A percentile compares a stretch with the other conserved stretches of the same genome.
Evolutionary conservation across 2,113 vertebrate species (phyloP).

Genomic region (Channa argus): DNA sequence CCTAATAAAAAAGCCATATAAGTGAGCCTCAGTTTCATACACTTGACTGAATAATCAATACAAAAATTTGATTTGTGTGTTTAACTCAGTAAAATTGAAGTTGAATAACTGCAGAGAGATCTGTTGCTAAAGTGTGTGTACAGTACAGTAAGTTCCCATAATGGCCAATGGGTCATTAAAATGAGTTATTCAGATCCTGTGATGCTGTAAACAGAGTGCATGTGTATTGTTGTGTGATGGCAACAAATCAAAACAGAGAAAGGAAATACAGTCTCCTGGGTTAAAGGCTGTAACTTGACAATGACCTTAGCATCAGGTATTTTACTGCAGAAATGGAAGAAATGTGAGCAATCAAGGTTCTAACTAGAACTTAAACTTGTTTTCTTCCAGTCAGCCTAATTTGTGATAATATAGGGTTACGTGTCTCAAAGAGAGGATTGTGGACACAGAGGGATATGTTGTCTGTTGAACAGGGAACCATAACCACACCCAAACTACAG

Average conservation of each 20-base stretch:
- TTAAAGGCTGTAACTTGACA: neutral
- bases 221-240: neutral
- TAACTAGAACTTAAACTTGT: neutral
- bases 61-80: slow-evolving; percentile 39
- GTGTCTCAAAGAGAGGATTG: neutral
- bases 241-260: neutral
- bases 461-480: neutral
- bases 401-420: slow-evolving; percentile 5
- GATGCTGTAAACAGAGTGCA: neutral
- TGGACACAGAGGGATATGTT: slow-evolving; percentile 10
- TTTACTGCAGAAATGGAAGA: neutral
- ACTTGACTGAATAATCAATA: slow-evolving; percentile 57
- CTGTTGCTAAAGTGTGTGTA: slow-evolving; percentile 11
- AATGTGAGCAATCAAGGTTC: too few species aligned
- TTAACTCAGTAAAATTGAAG: slow-evolving; percentile 31
- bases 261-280: neutral
- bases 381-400: neutral
- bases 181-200: slow-evolving; percentile 25
- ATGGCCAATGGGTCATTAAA: neutral
- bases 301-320: neutral
- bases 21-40: slow-evolving; percentile 20
- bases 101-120: slow-evolving; percentile 35
- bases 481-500: slow-evolving; percentile 53
- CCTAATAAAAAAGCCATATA: slow-evolving; percentile 42
- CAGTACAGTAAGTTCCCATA: neutral